Evolutionary conservation across 1,140 invertebrate species (phyloP).

Genomic region (Sycophila sp.): DNA sequence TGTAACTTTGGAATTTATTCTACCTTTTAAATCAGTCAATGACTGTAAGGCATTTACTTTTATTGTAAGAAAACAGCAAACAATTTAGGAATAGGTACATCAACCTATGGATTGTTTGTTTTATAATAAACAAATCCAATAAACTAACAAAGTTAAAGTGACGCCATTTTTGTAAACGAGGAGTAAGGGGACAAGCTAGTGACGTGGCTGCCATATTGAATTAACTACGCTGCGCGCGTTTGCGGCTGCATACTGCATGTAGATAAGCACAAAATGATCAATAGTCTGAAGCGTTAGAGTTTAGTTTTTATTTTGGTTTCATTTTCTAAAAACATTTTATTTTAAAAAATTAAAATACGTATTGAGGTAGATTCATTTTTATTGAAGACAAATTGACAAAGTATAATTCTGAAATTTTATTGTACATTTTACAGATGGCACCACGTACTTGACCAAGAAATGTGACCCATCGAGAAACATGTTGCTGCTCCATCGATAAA

Average conservation of each 20-base stretch:
- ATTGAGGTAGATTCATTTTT: background rate
- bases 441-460: background rate
- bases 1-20: no score
- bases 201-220: conserved; percentile 32
- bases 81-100: no score
- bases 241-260: background rate
- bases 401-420: background rate
- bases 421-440: background rate
- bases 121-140: no score
- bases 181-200: background rate
- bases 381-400: background rate
- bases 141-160: background rate
- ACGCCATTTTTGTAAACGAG: background rate
- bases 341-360: no score
- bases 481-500: no score
- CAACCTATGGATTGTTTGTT: no score
- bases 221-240: background rate
- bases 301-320: no score
- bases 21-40: no score
- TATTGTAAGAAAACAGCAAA: no score
- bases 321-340: no score
- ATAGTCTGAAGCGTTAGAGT: background rate
- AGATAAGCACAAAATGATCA: conserved; percentile 5
- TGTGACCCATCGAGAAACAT: no score
- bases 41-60: no score